Base-by-base conservation (phyloP, 1,140 invertebrate genomes). In the Solen grandis region DNA sequence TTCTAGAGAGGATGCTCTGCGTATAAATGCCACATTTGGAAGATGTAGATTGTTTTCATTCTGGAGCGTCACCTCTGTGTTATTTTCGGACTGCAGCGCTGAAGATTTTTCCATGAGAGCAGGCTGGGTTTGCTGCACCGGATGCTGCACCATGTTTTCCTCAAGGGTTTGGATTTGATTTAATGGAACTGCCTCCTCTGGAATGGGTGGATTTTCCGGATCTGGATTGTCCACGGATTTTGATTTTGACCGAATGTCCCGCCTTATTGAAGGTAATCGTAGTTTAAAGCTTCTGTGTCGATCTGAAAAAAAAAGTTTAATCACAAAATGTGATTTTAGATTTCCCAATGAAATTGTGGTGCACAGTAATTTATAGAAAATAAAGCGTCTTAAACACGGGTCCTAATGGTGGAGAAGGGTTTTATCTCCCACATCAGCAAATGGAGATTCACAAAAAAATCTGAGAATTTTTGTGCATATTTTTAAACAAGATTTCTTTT, bases 241-340 rank as follows among this genome's bases (percentile, higher is more conserved):
- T 31, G 77, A 69, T 63, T 83, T 83, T 31, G 74, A 60, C 19
- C 85, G 79, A 29, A 90, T 83, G 74, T 90, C 89, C 25, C 87
- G 83, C 33, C 90, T 79, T 54, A 92, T 90, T 46, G 90, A 90
- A 19, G 90, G 91, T 25, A 92, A 86, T 2, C 90, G 88, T 10
- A 92, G 84, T 36, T 88, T 88, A 77, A 92, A 91, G 82, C 90
- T 92, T 74, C 86, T 85, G 72, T 90, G 90, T 27, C 90, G 88
- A 87, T 87, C 91, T 91, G 84, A 25, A 77, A 74, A 62, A 65
- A 68, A n/a, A n/a, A n/a, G n/a, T n/a, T n/a, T n/a, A n/a, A n/a
- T n/a, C n/a, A n/a, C n/a, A n/a, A n/a, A n/a, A n/a, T n/a, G n/a
- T n/a, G n/a, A n/a, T n/a, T n/a, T n/a, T n/a, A n/a, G n/a, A n/a